Evolutionary conservation across 53 echinoderm and acorn worm species (phyloP).

Genomic region (Paracentrotus lividus): DNA sequence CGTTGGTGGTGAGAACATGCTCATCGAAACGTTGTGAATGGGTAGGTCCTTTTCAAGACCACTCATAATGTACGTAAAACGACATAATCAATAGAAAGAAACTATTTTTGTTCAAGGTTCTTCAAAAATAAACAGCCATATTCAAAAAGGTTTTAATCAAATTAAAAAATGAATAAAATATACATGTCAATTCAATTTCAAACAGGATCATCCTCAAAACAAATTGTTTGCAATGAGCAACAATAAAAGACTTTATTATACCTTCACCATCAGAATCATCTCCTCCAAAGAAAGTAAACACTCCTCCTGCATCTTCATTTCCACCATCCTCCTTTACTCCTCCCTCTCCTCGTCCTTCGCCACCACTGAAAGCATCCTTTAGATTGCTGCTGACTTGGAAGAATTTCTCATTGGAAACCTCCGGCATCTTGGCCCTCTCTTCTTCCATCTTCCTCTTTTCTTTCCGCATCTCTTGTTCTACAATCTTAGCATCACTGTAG

Average conservation of each 20-base stretch:
- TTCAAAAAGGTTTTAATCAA: too few species aligned
- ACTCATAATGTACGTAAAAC: too few species aligned
- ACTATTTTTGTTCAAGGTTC: too few species aligned
- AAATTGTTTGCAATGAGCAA: background rate
- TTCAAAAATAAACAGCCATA: too few species aligned
- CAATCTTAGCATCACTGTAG: slow-evolving; percentile 60
- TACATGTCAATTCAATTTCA: too few species aligned
- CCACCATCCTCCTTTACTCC: background rate
- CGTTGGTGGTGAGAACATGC: too few species aligned
- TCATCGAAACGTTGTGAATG: too few species aligned
- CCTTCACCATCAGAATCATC: slow-evolving; percentile 60
- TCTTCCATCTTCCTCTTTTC: slow-evolving; percentile 70
- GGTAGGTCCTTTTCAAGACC: too few species aligned
- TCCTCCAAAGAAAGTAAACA: slow-evolving; percentile 82
- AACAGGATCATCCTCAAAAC: too few species aligned
- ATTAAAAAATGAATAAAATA: too few species aligned
- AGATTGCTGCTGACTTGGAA: slow-evolving; percentile 81
- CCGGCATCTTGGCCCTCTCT: slow-evolving; percentile 70
- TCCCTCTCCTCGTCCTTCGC: background rate
- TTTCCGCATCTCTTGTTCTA: slow-evolving; percentile 52
- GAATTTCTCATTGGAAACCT: slow-evolving; percentile 89
- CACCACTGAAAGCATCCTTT: slow-evolving; percentile 73
- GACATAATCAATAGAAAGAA: too few species aligned
- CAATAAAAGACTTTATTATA: background rate
- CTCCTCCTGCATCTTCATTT: slow-evolving; percentile 42